A percentile compares a stretch with the other conserved stretches of the same genome.
phyloP scores from a whole-genome alignment of 2,113 vertebrate species.

The Perca flavescens region DNA sequence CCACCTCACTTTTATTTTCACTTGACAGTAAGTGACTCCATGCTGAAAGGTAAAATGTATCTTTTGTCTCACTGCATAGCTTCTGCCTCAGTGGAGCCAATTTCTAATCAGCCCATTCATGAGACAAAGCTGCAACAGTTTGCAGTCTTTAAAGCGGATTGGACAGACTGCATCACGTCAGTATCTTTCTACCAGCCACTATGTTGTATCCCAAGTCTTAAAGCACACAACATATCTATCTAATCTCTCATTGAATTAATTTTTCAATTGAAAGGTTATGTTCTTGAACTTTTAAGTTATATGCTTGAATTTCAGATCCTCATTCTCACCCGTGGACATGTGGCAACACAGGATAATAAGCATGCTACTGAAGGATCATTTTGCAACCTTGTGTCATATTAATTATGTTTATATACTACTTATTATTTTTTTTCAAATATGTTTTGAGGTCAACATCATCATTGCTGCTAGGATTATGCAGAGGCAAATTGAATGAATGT shows the following conservation, averaged over 20 bases:
- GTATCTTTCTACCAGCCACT: not conserved
- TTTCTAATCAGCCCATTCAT: constrained; percentile 16
- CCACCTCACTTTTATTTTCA: not conserved
- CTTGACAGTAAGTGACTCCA: constrained; percentile 3
- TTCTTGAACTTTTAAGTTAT: not conserved
- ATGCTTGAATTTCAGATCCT: not conserved
- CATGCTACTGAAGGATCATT: not conserved
- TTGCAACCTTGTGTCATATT: not conserved
- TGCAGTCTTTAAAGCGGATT: not conserved
- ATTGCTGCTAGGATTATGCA: not conserved
- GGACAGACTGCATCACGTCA: not conserved
- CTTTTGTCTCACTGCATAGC: not conserved
- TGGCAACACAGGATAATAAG: not conserved
- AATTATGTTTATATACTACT: not conserved
- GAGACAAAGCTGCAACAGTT: constrained; percentile 9
- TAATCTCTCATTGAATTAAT: too few relatives aligned
- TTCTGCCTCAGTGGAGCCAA: not conserved
- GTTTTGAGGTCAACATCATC: not conserved
- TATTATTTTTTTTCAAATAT: not conserved
- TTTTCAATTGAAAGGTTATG: not conserved
- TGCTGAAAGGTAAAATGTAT: not conserved
- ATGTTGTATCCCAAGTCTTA: not conserved
- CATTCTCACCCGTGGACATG: not conserved
- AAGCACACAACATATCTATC: not conserved
- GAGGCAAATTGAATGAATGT: not conserved